Conservation (phyloP, 2,797 vertebrate species). For the Kryptopterus vitreolus region DNA sequence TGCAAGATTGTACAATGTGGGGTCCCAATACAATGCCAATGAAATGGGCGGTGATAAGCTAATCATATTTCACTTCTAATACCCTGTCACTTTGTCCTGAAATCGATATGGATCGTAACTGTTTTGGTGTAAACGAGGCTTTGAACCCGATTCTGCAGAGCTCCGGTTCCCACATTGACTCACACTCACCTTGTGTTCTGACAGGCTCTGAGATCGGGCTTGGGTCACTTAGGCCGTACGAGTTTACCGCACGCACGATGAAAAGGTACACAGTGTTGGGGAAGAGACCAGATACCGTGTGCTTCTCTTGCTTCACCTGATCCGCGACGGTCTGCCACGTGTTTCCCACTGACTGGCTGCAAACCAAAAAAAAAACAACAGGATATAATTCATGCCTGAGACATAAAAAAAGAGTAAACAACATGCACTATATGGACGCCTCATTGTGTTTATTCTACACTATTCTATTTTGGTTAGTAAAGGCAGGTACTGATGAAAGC, state of each 20-base stretch:
- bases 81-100: no score
- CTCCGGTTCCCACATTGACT: neutral
- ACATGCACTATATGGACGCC: neutral
- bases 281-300: constrained; percentile 82
- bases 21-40: neutral
- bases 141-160: neutral
- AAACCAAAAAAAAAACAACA: neutral
- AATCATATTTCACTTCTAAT: neutral
- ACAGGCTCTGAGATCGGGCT: constrained; percentile 90
- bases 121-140: neutral
- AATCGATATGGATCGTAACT: no score
- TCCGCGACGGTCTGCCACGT: constrained; percentile 90
- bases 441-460: no score
- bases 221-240: constrained; percentile 89
- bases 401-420: neutral
- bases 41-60: neutral
- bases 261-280: constrained; percentile 92
- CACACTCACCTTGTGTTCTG: constrained; percentile 83
- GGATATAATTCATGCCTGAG: no score
- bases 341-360: constrained; percentile 86
- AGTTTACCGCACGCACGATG: constrained; percentile 86
- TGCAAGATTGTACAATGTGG: no score
- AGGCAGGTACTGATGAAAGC: no score
- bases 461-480: no score
- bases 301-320: constrained; percentile 82